Evolutionary conservation across 1,140 invertebrate genomes (phyloP).

Genomic region (Microplitis demolitor): DNA sequence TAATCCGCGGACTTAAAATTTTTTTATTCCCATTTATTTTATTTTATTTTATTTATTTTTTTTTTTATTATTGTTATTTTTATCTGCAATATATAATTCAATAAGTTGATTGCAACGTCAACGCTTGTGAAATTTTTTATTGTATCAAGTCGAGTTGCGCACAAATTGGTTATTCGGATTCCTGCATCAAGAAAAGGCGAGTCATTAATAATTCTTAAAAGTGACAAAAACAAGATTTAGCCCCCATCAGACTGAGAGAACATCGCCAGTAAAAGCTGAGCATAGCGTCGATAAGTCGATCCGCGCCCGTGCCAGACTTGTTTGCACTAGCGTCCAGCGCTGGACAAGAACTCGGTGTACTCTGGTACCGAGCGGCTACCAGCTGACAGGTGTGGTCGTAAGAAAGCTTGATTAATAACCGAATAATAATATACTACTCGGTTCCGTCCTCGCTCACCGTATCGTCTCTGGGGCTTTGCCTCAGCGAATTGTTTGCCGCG

Average conservation of each 20-base stretch:
- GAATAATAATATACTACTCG: slow-evolving; percentile 44
- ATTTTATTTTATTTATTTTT: not conserved
- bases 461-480: not conserved
- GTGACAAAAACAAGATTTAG: slow-evolving; percentile 12
- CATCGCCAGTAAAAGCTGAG: not conserved
- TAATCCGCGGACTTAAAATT: not conserved
- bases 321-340: slow-evolving; percentile 31
- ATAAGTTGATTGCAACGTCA: slow-evolving; percentile 1
- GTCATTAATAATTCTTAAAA: slow-evolving; percentile 2
- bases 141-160: not conserved
- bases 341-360: slow-evolving; percentile 31
- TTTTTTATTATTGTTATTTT: not conserved
- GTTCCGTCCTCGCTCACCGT: too few species aligned
- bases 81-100: not conserved
- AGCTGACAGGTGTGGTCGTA: slow-evolving; percentile 35
- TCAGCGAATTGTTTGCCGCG: slow-evolving; percentile 8
- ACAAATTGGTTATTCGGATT: slow-evolving; percentile 19
- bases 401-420: slow-evolving; percentile 52
- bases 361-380: slow-evolving; percentile 29
- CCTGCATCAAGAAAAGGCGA: not conserved
- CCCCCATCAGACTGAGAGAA: slow-evolving; percentile 36
- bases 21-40: not conserved
- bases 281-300: slow-evolving; percentile 40
- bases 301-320: slow-evolving; percentile 22
- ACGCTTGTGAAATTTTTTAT: not conserved